Evolutionary conservation across 1,140 invertebrate species (phyloP).

Genomic region (Notospermus geniculatus): DNA sequence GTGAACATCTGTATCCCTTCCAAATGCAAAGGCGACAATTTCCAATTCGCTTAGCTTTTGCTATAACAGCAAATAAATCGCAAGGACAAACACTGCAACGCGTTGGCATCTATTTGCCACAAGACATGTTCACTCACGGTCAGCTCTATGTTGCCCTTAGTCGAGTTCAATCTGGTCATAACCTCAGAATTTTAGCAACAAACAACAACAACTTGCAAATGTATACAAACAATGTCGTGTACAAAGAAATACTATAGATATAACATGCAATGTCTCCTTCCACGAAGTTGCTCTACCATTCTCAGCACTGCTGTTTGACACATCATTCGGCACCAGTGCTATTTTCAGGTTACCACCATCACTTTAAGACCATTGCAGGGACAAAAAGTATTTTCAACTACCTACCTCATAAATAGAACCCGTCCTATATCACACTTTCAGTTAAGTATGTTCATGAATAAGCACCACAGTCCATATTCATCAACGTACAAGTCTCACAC

Average conservation of each 20-base stretch:
- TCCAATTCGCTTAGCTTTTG: constrained; percentile 57
- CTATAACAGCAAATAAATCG: constrained; percentile 62
- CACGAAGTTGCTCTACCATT: too few relatives aligned
- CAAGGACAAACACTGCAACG: constrained; percentile 57
- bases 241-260: constrained; percentile 3
- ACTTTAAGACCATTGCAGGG: too few relatives aligned
- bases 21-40: constrained; percentile 60
- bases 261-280: too few relatives aligned
- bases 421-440: too few relatives aligned
- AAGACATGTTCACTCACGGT: constrained; percentile 34
- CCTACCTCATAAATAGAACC: too few relatives aligned
- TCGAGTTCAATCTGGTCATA: background rate
- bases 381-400: too few relatives aligned
- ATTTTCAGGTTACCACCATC: too few relatives aligned
- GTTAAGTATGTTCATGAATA: too few relatives aligned
- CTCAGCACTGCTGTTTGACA: too few relatives aligned
- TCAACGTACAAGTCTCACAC: too few relatives aligned
- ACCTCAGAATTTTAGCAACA: background rate
- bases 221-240: constrained; percentile 1
- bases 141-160: constrained; percentile 40
- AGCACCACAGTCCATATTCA: too few relatives aligned
- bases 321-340: too few relatives aligned
- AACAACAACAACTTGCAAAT: background rate
- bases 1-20: constrained; percentile 25
- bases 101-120: constrained; percentile 31